Evolutionary conservation across 2,888 invertebrate genomes (phyloP).

Genomic region (Lacanobia wlatinum): DNA sequence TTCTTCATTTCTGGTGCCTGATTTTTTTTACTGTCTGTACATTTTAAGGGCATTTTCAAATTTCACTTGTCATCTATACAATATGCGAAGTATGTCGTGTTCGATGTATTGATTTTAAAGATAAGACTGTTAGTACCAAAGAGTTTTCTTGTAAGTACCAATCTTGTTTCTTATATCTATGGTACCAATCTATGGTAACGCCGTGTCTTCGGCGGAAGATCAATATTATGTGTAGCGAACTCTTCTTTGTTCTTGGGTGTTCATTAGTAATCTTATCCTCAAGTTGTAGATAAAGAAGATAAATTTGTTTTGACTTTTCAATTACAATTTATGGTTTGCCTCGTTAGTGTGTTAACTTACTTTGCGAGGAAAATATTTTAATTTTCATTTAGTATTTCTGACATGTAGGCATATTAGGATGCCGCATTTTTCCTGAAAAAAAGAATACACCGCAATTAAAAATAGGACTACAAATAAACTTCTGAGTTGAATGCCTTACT

Average conservation of each 20-base stretch:
- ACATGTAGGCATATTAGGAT: no score
- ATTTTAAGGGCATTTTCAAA: no score
- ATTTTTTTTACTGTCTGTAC: background rate
- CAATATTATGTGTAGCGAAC: background rate
- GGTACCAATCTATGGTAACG: background rate
- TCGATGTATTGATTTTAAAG: background rate
- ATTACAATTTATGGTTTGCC: background rate
- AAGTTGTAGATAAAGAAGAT: background rate
- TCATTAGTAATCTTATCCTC: background rate
- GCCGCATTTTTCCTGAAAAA: no score
- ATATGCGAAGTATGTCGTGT: background rate
- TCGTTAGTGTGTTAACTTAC: background rate
- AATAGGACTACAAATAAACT: no score
- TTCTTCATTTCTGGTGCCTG: background rate
- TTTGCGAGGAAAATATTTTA: background rate
- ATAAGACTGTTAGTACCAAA: background rate
- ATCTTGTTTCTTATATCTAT: no score
- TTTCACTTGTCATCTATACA: no score
- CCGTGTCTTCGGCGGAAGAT: background rate
- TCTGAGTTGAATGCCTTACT: no score
- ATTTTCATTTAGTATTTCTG: background rate
- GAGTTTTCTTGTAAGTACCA: background rate
- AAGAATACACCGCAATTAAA: no score
- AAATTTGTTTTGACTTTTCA: no score
- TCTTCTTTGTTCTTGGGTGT: slow-evolving; percentile 20